Evolutionary conservation across 2,113 vertebrate species (phyloP).

Genomic region (Pelusios castaneus): DNA sequence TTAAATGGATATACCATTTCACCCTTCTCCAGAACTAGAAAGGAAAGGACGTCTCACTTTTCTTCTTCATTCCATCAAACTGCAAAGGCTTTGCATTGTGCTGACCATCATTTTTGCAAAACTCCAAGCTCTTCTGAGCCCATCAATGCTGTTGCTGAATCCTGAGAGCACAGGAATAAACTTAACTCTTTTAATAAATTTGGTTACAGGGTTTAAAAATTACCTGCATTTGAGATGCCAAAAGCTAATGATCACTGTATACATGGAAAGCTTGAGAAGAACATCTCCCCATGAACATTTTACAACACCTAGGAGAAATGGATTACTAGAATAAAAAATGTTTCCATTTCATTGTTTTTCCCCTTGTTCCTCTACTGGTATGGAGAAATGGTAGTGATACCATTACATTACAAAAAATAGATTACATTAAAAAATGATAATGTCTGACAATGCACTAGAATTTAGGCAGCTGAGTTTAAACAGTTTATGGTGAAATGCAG

Average conservation of each 20-base stretch:
- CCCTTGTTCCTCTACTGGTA: neutral
- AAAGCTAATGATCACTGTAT: neutral
- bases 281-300: neutral
- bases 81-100: neutral
- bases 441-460: neutral
- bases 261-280: neutral
- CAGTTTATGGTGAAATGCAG: neutral
- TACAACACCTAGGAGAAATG: neutral
- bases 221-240: neutral
- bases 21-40: neutral
- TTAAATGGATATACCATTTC: neutral
- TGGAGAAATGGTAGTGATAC: neutral
- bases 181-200: neutral
- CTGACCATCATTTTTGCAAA: neutral
- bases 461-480: neutral
- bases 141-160: neutral
- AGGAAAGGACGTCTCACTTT: neutral
- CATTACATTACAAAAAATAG: too few relatives aligned
- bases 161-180: rapidly evolving
- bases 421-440: neutral
- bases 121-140: neutral
- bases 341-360: neutral
- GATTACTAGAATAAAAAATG: neutral
- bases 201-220: neutral
- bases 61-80: neutral